A percentile compares a stretch with the other conserved stretches of the same genome.
phyloP scores from a whole-genome alignment of 2,888 invertebrate species.

The Coelopa pilipes region DNA sequence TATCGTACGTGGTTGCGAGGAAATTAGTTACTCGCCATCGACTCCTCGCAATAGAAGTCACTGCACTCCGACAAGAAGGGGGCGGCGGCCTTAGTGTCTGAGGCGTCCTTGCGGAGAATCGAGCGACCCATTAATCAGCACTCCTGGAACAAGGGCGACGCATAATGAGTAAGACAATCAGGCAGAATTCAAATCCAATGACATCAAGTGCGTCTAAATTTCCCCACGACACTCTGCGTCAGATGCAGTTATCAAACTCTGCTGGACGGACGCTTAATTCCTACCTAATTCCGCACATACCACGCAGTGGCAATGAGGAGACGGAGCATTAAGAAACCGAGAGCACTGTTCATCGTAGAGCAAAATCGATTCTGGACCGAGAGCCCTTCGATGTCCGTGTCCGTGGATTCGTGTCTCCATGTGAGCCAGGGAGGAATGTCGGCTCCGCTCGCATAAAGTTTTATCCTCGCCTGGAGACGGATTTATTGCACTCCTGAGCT shows the following conservation, averaged over 20 bases:
- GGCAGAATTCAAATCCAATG: no score
- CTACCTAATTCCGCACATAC: no score
- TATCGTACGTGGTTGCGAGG: conserved; percentile 21
- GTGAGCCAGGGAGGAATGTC: conserved; percentile 11
- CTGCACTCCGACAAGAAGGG: conserved; percentile 12
- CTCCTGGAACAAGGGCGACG: conserved; percentile 25
- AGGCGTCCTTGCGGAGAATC: conserved; percentile 11
- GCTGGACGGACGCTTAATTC: no score
- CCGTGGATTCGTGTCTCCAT: conserved; percentile 18
- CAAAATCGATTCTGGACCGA: conserved; percentile 24
- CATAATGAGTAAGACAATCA: background rate
- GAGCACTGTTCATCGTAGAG: conserved; percentile 23
- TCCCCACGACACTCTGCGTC: no score
- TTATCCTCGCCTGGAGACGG: conserved; percentile 24
- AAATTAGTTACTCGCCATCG: conserved; percentile 32
- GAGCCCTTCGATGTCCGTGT: background rate
- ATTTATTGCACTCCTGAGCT: conserved; percentile 32
- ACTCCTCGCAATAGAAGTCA: conserved; percentile 22
- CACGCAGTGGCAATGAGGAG: background rate
- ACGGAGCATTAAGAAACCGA: background rate
- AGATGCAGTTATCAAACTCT: no score
- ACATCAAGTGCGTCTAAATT: no score
- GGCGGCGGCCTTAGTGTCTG: background rate
- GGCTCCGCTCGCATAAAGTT: conserved; percentile 18
- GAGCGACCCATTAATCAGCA: conserved; percentile 25